Evolutionary conservation across 2,888 invertebrate genomes (phyloP).

Genomic region (Caenorhabditis imperialis): DNA sequence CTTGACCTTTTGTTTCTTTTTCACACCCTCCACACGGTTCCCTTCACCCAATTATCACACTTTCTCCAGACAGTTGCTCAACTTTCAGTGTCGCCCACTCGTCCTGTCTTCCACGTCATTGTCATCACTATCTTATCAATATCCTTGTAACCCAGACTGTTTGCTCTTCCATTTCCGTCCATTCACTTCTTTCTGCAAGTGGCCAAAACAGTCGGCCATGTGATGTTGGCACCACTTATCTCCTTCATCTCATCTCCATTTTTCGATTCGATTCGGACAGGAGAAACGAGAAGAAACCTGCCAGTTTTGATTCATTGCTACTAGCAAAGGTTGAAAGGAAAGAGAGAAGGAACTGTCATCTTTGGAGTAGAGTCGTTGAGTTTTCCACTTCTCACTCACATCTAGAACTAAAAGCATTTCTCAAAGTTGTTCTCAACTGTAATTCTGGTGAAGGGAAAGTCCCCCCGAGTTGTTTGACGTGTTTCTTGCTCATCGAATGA

Average conservation of each 20-base stretch:
- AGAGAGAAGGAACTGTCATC: conserved; percentile 13
- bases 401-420: not conserved
- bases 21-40: too few relatives aligned
- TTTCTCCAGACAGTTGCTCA: too few relatives aligned
- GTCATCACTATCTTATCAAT: too few relatives aligned
- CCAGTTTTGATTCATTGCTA: conserved; percentile 37
- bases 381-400: conserved; percentile 10
- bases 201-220: conserved; percentile 11
- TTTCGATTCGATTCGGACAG: not conserved
- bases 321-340: not conserved
- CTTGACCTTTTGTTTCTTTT: too few relatives aligned
- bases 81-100: too few relatives aligned
- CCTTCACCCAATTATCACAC: too few relatives aligned
- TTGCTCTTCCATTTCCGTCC: too few relatives aligned
- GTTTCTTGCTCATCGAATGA: conserved; percentile 6
- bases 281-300: conserved; percentile 17
- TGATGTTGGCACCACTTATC: conserved; percentile 21
- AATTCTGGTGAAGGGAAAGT: too few relatives aligned
- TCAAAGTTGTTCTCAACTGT: too few relatives aligned
- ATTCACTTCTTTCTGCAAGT: too few relatives aligned
- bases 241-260: conserved; percentile 35
- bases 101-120: too few relatives aligned
- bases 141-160: too few relatives aligned
- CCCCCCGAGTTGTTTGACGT: conserved; percentile 13
- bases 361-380: conserved; percentile 30